These are phyloP conservation scores for Nemotelus nigrinus DNA, from an alignment of 2,888 invertebrate genomes.

Conservation along the genomic window DNA sequence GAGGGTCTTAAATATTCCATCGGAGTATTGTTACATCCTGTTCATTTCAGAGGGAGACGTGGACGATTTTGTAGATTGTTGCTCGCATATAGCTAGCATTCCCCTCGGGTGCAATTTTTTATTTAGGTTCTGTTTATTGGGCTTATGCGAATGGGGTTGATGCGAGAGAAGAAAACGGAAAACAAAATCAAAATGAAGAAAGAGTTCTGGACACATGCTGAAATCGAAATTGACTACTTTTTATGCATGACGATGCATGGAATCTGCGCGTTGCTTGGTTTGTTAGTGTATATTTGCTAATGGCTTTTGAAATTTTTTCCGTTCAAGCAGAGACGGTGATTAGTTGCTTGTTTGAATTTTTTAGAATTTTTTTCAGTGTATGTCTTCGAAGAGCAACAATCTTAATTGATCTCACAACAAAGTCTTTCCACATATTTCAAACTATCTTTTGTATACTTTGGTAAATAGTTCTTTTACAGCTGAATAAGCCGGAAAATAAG, in stretches of 20 bases:
- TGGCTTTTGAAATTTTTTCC: background rate
- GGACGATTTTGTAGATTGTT: background rate
- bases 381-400: too few relatives aligned
- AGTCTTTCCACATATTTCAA: too few relatives aligned
- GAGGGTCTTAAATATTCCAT: slow-evolving; percentile 40
- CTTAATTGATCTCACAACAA: too few relatives aligned
- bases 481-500: too few relatives aligned
- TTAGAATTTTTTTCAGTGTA: too few relatives aligned
- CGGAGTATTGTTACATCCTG: slow-evolving; percentile 33
- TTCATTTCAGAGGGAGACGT: slow-evolving; percentile 28
- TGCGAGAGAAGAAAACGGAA: background rate
- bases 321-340: too few relatives aligned
- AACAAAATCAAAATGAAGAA: background rate
- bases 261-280: background rate
- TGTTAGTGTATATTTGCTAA: slow-evolving; percentile 5
- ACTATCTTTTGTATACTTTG: too few relatives aligned
- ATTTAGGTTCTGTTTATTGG: slow-evolving; percentile 18
- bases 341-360: too few relatives aligned
- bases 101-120: slow-evolving; percentile 29
- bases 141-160: background rate
- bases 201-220: slow-evolving; percentile 26
- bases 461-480: too few relatives aligned
- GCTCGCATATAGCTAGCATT: background rate
- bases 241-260: slow-evolving; percentile 29
- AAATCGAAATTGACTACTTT: slow-evolving; percentile 41